These are phyloP conservation scores for Eurytemora carolleeae DNA, from an alignment of 1,140 invertebrate species.

Conservation along the genomic window DNA sequence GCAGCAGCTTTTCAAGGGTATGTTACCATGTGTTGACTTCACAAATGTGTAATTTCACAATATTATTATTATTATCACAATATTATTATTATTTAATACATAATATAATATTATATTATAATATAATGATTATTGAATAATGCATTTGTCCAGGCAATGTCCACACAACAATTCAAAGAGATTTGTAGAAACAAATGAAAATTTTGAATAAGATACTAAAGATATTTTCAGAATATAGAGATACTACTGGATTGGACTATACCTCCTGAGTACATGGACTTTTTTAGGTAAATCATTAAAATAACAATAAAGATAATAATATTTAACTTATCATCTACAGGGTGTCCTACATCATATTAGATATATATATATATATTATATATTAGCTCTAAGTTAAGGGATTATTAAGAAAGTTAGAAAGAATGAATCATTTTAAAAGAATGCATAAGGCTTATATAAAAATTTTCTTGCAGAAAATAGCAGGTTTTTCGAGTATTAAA, in stretches of 20 bases:
- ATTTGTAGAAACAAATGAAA: slow-evolving; percentile 34
- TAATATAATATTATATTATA: slow-evolving; percentile 42
- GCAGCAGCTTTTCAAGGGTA: background rate
- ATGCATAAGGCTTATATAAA: background rate
- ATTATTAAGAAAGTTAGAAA: background rate
- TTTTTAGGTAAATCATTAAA: slow-evolving; percentile 28
- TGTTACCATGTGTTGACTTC: background rate
- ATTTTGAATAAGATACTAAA: too few relatives aligned
- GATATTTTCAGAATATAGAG: slow-evolving; percentile 51
- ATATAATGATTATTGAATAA: slow-evolving; percentile 49
- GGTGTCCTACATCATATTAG: too few relatives aligned
- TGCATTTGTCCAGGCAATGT: slow-evolving; percentile 39
- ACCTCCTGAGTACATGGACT: slow-evolving; percentile 49
- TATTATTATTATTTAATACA: background rate
- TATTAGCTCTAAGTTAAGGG: too few relatives aligned
- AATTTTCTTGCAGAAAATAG: too few relatives aligned
- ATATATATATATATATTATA: too few relatives aligned
- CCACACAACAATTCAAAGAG: slow-evolving; percentile 24
- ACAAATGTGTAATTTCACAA: background rate
- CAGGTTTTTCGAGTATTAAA: too few relatives aligned
- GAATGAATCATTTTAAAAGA: background rate
- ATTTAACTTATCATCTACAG: too few relatives aligned
- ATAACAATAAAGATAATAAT: background rate
- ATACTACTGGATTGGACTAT: slow-evolving; percentile 58
- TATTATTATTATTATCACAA: background rate